Evolutionary conservation across 2,113 vertebrate species (phyloP).

Genomic region (Brachyhypopomus gauderio): DNA sequence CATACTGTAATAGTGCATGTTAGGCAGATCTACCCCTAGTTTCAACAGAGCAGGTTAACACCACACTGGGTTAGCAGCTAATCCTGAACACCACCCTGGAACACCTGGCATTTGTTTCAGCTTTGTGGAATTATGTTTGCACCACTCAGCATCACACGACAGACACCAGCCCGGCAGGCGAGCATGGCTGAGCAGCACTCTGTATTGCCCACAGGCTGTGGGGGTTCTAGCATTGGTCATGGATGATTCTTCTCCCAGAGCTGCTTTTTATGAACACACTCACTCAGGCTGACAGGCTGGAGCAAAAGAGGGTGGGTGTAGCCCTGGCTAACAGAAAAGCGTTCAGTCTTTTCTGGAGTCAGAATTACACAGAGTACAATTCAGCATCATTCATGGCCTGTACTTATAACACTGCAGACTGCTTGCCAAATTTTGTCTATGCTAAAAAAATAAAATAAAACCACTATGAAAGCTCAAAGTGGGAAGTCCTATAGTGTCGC

Average conservation of each 20-base stretch:
- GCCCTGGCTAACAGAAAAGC: not conserved
- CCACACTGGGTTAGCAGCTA: no score
- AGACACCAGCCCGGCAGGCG: not conserved
- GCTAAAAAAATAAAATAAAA: not conserved
- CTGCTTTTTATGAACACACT: conserved; percentile 20
- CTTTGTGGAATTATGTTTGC: not conserved
- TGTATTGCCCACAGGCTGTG: not conserved
- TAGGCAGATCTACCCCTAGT: no score
- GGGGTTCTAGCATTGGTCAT: not conserved
- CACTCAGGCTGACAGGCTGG: conserved; percentile 2
- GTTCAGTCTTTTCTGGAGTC: not conserved
- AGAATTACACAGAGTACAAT: not conserved
- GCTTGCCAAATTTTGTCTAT: not conserved
- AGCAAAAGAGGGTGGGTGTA: not conserved
- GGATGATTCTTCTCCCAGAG: conserved; percentile 2
- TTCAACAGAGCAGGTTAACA: no score
- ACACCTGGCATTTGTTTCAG: not conserved
- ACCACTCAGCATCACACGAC: not conserved
- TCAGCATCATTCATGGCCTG: not conserved
- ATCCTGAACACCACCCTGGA: no score
- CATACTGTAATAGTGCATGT: no score
- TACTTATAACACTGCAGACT: not conserved
- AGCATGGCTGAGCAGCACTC: not conserved
- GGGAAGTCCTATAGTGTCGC: no score
- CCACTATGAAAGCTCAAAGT: not conserved